Conservation (phyloP, 2,888 invertebrate species). For the Galeruca laticollis region DNA sequence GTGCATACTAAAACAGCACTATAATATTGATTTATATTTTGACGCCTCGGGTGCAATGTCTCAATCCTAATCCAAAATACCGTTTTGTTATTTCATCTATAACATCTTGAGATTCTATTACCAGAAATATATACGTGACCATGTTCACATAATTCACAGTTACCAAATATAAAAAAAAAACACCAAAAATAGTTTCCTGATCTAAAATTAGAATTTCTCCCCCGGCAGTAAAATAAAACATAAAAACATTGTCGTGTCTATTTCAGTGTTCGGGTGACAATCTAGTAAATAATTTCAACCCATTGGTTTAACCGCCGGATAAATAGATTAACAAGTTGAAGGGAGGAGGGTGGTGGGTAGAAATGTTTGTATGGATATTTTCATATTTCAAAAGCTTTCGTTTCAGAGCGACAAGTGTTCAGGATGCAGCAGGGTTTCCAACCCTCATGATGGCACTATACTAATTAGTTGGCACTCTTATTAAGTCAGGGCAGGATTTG, state of each 20-base stretch:
- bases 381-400: constrained; percentile 24
- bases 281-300: constrained; percentile 24
- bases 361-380: constrained; percentile 11
- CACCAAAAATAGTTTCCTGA: not conserved
- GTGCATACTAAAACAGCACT: not conserved
- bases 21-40: constrained; percentile 1
- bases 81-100: not conserved
- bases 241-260: constrained; percentile 21
- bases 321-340: constrained; percentile 34
- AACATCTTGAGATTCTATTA: too few relatives aligned
- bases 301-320: constrained; percentile 28
- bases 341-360: not conserved
- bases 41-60: not conserved
- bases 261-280: constrained; percentile 21
- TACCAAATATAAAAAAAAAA: not conserved
- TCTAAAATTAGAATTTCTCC: constrained; percentile 16
- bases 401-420: constrained; percentile 37
- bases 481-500: constrained; percentile 19
- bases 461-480: constrained; percentile 45
- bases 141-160: not conserved
- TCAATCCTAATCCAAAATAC: not conserved
- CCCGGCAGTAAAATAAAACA: not conserved
- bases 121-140: not conserved
- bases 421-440: constrained; percentile 38
- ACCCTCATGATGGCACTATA: constrained; percentile 39